Percentiles rank a stretch among this genome's conserved stretches.
phyloP scores from a whole-genome alignment of 1,140 invertebrate species.

The Drosophila kanapiae region DNA sequence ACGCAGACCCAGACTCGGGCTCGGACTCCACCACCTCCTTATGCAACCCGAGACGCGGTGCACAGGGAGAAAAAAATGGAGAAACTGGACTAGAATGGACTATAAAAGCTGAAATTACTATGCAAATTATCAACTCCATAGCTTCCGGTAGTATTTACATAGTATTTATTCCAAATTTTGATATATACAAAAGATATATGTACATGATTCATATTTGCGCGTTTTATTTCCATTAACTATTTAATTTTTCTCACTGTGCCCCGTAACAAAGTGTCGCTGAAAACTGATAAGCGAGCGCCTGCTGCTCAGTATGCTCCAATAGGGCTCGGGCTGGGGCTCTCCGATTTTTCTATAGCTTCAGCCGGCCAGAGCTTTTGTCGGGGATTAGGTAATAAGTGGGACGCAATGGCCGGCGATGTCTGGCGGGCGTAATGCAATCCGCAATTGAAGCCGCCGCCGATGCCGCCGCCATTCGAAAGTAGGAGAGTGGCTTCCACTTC shows the following conservation, averaged over 20 bases:
- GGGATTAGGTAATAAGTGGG: slow-evolving; percentile 64
- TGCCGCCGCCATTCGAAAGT: slow-evolving; percentile 59
- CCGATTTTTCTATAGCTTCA: slow-evolving; percentile 7
- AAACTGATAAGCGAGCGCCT: slow-evolving; percentile 32
- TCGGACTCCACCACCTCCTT: slow-evolving; percentile 32
- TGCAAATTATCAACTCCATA: too few relatives aligned
- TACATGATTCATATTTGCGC: too few relatives aligned
- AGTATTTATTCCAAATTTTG: too few relatives aligned
- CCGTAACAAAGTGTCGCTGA: slow-evolving; percentile 21
- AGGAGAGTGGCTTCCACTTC: slow-evolving; percentile 52
- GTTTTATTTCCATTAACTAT: background rate
- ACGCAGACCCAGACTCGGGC: slow-evolving; percentile 8
- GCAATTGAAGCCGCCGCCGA: slow-evolving; percentile 36
- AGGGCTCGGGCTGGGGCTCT: slow-evolving; percentile 15
- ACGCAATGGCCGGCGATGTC: slow-evolving; percentile 42
- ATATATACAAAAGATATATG: too few relatives aligned
- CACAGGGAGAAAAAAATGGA: slow-evolving; percentile 4
- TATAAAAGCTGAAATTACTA: background rate
- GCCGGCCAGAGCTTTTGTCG: slow-evolving; percentile 1
- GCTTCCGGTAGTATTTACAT: too few relatives aligned
- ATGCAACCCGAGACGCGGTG: slow-evolving; percentile 41
- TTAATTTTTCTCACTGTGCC: background rate
- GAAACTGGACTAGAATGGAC: too few relatives aligned
- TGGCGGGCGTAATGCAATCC: slow-evolving; percentile 52
- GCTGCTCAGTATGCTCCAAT: slow-evolving; percentile 11